Evolutionary conservation across 2,113 vertebrate genomes (phyloP).

Genomic region (Zosterops hypoxanthus): DNA sequence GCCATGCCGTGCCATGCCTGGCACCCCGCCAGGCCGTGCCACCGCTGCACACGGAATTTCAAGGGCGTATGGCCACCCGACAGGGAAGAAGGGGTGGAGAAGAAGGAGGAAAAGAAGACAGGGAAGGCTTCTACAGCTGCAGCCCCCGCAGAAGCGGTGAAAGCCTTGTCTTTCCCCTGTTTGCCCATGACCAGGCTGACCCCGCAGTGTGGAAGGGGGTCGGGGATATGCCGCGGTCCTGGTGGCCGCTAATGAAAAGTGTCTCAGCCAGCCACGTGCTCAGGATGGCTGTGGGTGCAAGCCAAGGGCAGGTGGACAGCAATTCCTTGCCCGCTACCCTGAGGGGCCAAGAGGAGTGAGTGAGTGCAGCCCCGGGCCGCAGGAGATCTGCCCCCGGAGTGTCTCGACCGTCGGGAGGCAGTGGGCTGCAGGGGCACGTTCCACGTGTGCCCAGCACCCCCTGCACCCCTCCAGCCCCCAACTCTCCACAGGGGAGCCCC

Average conservation of each 20-base stretch:
- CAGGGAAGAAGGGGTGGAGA: not conserved
- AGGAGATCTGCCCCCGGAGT: too few species aligned
- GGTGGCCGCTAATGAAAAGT: not conserved
- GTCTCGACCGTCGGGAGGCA: not conserved
- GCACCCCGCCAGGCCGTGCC: not conserved
- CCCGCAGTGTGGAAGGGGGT: fast-evolving
- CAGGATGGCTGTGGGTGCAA: not conserved
- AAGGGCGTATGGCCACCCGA: not conserved
- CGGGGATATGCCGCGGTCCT: not conserved
- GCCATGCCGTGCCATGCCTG: too few species aligned
- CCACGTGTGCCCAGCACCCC: fast-evolving
- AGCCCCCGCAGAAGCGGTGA: not conserved
- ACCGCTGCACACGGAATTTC: not conserved
- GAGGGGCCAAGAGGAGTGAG: too few species aligned
- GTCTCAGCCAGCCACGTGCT: not conserved
- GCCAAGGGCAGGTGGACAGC: not conserved
- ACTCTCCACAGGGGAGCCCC: not conserved
- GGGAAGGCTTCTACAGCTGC: not conserved
- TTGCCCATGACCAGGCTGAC: fast-evolving
- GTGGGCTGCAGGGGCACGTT: not conserved
- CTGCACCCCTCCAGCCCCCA: not conserved
- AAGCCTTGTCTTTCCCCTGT: not conserved
- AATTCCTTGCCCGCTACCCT: not conserved
- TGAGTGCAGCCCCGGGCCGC: not conserved
- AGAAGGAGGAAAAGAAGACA: not conserved